Evolutionary conservation across 2,797 vertebrate genomes (phyloP).

Genomic region (Tokudaia muenninki): DNA sequence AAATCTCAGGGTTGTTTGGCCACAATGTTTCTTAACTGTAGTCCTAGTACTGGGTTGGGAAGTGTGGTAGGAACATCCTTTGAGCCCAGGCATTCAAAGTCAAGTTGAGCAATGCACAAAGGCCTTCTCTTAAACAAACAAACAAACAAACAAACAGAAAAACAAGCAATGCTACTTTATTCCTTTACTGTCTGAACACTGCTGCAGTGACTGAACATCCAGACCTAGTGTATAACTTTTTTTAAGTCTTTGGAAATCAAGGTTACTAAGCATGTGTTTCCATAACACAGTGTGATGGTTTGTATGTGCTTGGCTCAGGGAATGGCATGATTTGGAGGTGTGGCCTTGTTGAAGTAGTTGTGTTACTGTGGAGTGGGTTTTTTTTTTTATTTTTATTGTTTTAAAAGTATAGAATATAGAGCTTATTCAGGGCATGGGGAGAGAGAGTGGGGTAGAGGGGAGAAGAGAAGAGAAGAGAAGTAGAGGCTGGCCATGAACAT

Average conservation of each 20-base stretch:
- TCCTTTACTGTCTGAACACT: neutral
- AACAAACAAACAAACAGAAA: neutral
- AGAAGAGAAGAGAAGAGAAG: no score
- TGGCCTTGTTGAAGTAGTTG: neutral
- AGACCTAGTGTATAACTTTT: neutral
- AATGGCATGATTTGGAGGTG: neutral
- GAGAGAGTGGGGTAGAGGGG: no score
- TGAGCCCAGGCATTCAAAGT: neutral
- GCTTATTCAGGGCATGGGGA: no score
- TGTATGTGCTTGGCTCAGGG: neutral
- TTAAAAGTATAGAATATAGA: no score
- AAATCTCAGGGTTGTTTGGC: neutral
- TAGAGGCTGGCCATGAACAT: no score
- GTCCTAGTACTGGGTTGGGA: neutral
- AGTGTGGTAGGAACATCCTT: neutral
- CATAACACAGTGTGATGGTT: slow-evolving; percentile 29
- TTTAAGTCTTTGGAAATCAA: slow-evolving; percentile 51
- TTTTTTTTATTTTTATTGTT: no score
- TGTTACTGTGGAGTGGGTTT: neutral
- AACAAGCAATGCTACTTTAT: slow-evolving; percentile 33
- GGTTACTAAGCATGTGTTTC: slow-evolving; percentile 64
- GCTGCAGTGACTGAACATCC: slow-evolving; percentile 9
- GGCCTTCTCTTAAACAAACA: neutral
- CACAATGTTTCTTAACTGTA: neutral
- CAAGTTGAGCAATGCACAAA: neutral